phyloP scores from a whole-genome alignment of 2,797 vertebrate species.

The Gymnopithys bicolor region DNA sequence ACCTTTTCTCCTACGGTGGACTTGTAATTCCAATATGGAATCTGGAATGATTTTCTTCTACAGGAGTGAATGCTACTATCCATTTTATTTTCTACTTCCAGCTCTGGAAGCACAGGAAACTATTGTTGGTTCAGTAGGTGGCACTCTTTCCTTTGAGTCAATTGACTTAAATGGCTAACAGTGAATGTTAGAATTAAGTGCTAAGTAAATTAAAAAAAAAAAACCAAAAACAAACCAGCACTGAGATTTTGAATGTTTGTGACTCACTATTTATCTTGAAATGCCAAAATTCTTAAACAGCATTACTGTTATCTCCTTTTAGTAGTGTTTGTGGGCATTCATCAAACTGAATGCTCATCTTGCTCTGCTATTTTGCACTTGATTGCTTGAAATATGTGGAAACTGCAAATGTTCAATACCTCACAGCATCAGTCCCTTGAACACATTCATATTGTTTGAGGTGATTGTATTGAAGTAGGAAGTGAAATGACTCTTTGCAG shows the following conservation, averaged over 20 bases:
- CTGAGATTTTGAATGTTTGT: background rate
- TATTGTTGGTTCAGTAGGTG: slow-evolving; percentile 71
- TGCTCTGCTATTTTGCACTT: background rate
- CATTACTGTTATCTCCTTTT: background rate
- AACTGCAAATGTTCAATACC: background rate
- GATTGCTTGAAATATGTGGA: background rate
- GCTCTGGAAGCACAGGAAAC: background rate
- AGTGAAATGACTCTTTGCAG: background rate
- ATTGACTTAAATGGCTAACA: background rate
- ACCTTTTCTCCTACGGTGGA: background rate
- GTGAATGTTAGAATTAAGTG: background rate
- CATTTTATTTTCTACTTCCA: background rate
- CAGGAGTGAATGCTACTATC: background rate
- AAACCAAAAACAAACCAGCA: background rate
- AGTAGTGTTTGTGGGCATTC: background rate
- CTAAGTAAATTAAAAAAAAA: background rate
- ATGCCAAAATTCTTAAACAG: background rate
- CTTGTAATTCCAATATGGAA: background rate
- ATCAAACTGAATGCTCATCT: background rate
- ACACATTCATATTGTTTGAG: background rate
- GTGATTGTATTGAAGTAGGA: background rate
- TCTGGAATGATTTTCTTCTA: background rate
- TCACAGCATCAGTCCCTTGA: background rate
- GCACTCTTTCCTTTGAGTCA: slow-evolving; percentile 73
- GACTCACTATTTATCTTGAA: background rate